These are phyloP conservation scores for Volucella bombylans DNA, from an alignment of 2,888 invertebrate species.

Conservation along the genomic window DNA sequence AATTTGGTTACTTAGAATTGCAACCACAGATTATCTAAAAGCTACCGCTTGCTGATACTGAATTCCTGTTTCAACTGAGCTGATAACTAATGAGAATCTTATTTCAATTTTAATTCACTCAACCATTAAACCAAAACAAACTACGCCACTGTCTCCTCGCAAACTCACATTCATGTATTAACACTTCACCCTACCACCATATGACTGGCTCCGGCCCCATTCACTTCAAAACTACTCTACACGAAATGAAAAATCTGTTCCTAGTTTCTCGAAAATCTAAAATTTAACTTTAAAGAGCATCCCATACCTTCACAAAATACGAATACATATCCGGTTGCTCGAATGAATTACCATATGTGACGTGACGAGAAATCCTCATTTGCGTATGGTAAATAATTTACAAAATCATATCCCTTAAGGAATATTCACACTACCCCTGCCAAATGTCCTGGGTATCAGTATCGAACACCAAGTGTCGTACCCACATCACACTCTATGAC, in stretches of 20 bases:
- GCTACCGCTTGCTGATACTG: too few species aligned
- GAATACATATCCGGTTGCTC: constrained; percentile 35
- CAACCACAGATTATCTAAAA: too few species aligned
- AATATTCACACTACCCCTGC: constrained; percentile 45
- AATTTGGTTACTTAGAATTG: too few species aligned
- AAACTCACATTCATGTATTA: too few species aligned
- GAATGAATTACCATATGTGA: constrained; percentile 76
- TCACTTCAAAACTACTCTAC: background rate
- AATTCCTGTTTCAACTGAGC: too few species aligned
- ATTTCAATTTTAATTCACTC: too few species aligned
- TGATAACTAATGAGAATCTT: too few species aligned
- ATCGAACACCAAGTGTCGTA: constrained; percentile 72
- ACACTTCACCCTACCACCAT: too few species aligned
- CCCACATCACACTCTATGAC: constrained; percentile 64
- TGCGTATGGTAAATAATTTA: constrained; percentile 67
- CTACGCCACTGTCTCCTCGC: too few species aligned
- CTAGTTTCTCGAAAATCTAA: background rate
- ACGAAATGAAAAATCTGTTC: constrained; percentile 20
- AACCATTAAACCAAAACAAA: too few species aligned
- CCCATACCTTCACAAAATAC: constrained; percentile 3
- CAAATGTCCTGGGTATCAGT: constrained; percentile 15
- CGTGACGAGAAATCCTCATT: constrained; percentile 77
- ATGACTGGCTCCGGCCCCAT: background rate
- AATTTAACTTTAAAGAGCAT: constrained; percentile 15
- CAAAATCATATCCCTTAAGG: constrained; percentile 68